These are phyloP conservation scores for Pipistrellus pygmaeus DNA, from an alignment of 2,797 vertebrate species.

Conservation along the genomic window DNA sequence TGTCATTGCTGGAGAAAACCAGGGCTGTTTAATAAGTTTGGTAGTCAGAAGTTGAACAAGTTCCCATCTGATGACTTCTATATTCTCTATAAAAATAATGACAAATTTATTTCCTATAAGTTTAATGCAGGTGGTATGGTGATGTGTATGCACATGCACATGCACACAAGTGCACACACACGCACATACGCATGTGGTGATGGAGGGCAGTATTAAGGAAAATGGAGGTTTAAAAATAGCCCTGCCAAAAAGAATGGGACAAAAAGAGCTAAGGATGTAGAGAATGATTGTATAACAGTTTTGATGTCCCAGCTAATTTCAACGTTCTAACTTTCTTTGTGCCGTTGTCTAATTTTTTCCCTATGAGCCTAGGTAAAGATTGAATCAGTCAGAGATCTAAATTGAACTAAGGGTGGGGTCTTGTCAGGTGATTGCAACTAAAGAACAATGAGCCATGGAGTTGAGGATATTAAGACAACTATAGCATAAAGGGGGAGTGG, in stretches of 20 bases:
- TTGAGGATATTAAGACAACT: background rate
- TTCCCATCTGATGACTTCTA: conserved; percentile 1
- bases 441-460: background rate
- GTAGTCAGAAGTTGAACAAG: conserved; percentile 40
- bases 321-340: background rate
- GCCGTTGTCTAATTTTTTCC: background rate
- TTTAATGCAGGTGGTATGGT: background rate
- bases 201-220: background rate
- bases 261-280: background rate
- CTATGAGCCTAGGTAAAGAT: background rate
- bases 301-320: background rate
- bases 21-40: background rate
- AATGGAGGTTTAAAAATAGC: conserved; percentile 4
- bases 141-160: background rate
- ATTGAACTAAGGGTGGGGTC: background rate
- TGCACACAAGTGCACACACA: no score
- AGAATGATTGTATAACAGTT: background rate
- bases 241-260: background rate
- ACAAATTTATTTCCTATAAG: conserved; percentile 31
- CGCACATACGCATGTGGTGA: background rate
- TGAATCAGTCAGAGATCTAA: background rate
- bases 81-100: conserved; percentile 34
- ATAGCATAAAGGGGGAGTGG: background rate
- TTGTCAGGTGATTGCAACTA: background rate
- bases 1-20: background rate